Conservation (phyloP, 1,140 invertebrate species). For the Camponotus vicinus region DNA sequence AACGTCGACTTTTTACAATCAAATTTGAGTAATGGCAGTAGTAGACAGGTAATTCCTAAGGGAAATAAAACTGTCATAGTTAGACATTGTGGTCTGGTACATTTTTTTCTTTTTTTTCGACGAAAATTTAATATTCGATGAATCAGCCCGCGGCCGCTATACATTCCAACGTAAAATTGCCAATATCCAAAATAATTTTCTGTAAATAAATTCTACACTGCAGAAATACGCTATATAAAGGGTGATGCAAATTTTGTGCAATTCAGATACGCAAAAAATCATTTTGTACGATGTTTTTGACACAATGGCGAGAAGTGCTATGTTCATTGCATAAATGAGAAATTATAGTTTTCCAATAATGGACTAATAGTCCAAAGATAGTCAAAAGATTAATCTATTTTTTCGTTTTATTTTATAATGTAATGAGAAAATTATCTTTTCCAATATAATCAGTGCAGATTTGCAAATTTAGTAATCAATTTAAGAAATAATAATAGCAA, state of each 20-base stretch:
- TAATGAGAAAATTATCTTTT: not conserved
- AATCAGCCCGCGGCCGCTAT: slow-evolving; percentile 48
- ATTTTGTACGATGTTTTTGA: not conserved
- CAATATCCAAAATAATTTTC: slow-evolving; percentile 49
- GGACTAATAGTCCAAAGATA: not conserved
- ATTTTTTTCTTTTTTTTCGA: slow-evolving; percentile 42
- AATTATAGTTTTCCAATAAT: not conserved
- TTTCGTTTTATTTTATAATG: not conserved
- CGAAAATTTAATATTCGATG: slow-evolving; percentile 54
- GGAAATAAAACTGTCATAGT: slow-evolving; percentile 26
- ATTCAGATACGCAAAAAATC: not conserved
- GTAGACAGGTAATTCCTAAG: slow-evolving; percentile 28
- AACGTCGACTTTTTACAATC: slow-evolving; percentile 9
- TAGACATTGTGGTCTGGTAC: not conserved
- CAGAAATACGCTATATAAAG: slow-evolving; percentile 9
- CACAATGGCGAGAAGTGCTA: not conserved
- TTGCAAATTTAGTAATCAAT: not conserved
- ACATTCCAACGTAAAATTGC: slow-evolving; percentile 53
- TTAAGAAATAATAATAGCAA: not conserved
- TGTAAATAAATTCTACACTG: slow-evolving; percentile 34
- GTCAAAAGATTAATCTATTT: not conserved
- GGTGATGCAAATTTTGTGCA: slow-evolving; percentile 1
- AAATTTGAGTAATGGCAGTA: slow-evolving; percentile 19
- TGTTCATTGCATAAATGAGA: not conserved
- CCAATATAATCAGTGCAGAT: not conserved